Base-by-base conservation (phyloP, 2,797 vertebrate genomes). In the Glossophaga mutica region DNA sequence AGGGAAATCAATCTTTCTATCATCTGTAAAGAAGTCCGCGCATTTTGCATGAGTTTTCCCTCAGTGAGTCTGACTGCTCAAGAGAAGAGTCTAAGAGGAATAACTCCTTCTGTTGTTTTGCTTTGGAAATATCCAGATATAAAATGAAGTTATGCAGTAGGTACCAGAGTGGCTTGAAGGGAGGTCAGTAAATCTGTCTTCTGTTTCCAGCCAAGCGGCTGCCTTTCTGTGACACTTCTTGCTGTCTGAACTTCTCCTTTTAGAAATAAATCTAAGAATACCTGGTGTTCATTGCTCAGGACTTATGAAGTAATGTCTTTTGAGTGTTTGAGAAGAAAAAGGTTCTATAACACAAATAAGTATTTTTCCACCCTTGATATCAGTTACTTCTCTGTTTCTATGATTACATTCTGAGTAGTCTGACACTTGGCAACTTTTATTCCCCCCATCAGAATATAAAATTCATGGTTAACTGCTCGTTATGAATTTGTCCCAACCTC, bases 241-340 rank as follows among this genome's bases (percentile, higher is more conserved):
- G 48, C 73, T 59, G 57, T 93, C 81, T 94, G 87, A 94, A 74
- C 37, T 42, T 91, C 44, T 87, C 57, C 79, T 93, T 82, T 67
- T 92, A 85, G 84, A 96, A 93, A 94, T 94, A 93, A 96, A 95
- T 91, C n/a, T 74, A 70, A 42, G 92, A 70, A 85, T 91, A 91
- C 48, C 50, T 89, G 46, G 42, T 90, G 11, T 42, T 93, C 37
- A 21, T 78, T 46, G 46, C 65, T 87, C 22, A 46, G 22, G 87
- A 52, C n/a, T 90, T 92, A 76, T 44, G 94, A 94, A 95, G 77
- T 90, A 73, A 93, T 50, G 42, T 93, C 86, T 95, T 42, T 52
- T 22, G 52, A 59, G 34, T 65, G 9, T 67, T 90, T 93, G 88
- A 91, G 52, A 87, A 89, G 65, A n/a, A 44, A 82, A 91, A 62